Conservation (phyloP, 2,113 vertebrate genomes). For the Aegithalos caudatus region DNA sequence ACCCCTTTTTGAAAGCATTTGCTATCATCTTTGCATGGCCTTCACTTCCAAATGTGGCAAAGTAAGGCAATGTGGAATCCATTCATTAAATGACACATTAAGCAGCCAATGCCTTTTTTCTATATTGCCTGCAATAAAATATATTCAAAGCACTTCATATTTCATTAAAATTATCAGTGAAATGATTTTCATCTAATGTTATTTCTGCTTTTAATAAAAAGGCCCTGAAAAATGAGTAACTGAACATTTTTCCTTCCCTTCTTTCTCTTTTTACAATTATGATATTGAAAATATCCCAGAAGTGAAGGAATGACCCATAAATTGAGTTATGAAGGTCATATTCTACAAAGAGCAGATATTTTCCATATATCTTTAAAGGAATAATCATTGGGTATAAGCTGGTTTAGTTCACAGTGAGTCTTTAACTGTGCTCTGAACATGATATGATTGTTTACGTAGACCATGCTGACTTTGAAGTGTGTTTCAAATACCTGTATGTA, state of each 20-base stretch:
- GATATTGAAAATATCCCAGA: conserved; percentile 51
- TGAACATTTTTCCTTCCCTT: conserved; percentile 46
- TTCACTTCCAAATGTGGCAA: conserved; percentile 13
- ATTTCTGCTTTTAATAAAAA: conserved; percentile 75
- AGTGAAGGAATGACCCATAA: conserved; percentile 61
- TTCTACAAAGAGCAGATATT: conserved; percentile 20
- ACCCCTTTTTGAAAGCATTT: not conserved
- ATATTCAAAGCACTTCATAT: conserved; percentile 66
- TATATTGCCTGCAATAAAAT: conserved; percentile 61
- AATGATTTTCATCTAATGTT: conserved; percentile 72
- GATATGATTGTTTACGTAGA: conserved; percentile 25
- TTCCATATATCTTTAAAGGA: conserved; percentile 36
- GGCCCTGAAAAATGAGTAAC: conserved; percentile 59
- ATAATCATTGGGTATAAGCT: conserved; percentile 10
- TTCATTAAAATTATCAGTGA: conserved; percentile 72
- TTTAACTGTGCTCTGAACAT: conserved; percentile 20
- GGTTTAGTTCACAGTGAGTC: not conserved
- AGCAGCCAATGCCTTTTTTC: conserved; percentile 53
- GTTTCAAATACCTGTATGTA: not conserved
- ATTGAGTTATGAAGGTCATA: conserved; percentile 66
- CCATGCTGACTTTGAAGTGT: conserved; percentile 21
- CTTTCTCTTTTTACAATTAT: conserved; percentile 60
- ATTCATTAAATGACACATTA: conserved; percentile 57
- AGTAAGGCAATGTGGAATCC: conserved; percentile 23
- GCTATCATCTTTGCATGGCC: not conserved